Conservation (phyloP, 2,113 vertebrate genomes). For the Alethe castanea region DNA sequence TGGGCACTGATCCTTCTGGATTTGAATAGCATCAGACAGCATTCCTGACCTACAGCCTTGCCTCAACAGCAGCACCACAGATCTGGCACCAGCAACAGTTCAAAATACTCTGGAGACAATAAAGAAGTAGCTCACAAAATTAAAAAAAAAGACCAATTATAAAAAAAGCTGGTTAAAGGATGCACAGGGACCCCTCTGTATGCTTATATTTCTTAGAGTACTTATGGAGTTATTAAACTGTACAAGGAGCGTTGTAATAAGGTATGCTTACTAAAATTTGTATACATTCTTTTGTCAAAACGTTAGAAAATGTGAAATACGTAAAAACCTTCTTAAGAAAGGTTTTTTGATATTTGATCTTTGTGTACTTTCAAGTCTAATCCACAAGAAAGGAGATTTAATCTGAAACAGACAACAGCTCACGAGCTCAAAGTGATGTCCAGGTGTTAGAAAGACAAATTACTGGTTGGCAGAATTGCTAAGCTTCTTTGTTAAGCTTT, state of each 20-base stretch:
- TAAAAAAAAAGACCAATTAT: background rate
- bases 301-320: background rate
- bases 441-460: background rate
- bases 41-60: background rate
- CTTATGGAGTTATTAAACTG: background rate
- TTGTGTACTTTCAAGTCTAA: background rate
- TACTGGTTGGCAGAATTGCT: background rate
- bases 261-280: background rate
- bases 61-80: background rate
- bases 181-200: background rate
- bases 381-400: background rate
- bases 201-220: background rate
- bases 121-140: background rate
- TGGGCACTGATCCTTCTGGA: background rate
- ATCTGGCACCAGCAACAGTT: background rate
- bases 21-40: accelerated
- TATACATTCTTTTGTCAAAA: background rate
- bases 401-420: background rate
- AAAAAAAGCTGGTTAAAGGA: background rate
- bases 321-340: background rate
- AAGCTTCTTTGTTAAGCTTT: background rate
- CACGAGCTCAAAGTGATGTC: background rate
- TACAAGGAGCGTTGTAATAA: background rate
- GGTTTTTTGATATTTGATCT: background rate
- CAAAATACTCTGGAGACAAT: background rate